Percentiles rank a stretch among this genome's conserved stretches.
These are phyloP conservation scores for Uromys caudimaculatus DNA, from an alignment of 2,797 vertebrate genomes.

Conservation along the genomic window DNA sequence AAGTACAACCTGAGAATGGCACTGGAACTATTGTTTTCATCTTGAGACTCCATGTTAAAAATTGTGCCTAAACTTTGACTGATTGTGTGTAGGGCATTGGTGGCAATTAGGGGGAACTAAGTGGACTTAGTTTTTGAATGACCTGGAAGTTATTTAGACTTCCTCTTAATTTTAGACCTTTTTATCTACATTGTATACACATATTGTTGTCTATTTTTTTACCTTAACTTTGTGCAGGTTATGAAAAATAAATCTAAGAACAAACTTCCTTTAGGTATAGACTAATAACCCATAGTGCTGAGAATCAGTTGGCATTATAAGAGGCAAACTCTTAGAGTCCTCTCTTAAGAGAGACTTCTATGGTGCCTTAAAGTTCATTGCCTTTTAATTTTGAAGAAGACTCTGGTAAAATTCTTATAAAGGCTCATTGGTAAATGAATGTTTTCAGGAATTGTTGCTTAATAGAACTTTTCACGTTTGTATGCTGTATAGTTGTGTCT, in stretches of 20 bases:
- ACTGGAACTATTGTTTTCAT: neutral
- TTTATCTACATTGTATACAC: neutral
- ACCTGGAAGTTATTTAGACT: neutral
- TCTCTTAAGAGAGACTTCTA: neutral
- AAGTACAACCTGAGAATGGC: neutral
- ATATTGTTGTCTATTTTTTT: neutral
- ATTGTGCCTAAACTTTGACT: neutral
- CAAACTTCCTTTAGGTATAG: neutral
- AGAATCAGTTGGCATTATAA: neutral
- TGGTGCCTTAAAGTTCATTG: neutral
- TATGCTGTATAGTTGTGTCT: neutral
- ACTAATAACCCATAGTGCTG: neutral
- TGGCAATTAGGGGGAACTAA: neutral
- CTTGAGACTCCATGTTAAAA: neutral
- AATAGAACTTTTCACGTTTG: neutral
- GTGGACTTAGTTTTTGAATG: neutral
- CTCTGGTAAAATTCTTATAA: constrained; percentile 26
- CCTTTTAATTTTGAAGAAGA: constrained; percentile 41
- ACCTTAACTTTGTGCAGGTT: neutral
- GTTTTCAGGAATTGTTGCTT: neutral
- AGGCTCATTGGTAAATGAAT: neutral
- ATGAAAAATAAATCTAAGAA: neutral
- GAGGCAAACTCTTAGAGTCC: neutral
- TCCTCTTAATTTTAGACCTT: neutral
- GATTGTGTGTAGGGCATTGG: neutral